Evolutionary conservation across 2,888 invertebrate species (phyloP).

Genomic region (Pinctada fucata): DNA sequence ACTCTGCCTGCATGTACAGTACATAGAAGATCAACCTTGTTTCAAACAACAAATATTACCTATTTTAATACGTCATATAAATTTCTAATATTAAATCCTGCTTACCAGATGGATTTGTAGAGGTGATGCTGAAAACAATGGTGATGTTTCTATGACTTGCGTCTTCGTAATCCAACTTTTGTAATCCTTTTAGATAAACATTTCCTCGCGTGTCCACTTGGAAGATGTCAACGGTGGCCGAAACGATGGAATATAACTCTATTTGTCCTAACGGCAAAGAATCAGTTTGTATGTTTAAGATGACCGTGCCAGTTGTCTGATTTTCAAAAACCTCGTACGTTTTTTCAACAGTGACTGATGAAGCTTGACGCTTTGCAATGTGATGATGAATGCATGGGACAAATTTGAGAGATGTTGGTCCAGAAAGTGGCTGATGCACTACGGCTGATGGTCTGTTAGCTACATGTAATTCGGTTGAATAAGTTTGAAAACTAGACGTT

Average conservation of each 20-base stretch:
- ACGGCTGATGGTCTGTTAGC: slow-evolving; percentile 41
- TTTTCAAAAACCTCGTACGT: slow-evolving; percentile 53
- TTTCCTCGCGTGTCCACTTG: slow-evolving; percentile 55
- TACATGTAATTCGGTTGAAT: slow-evolving; percentile 42
- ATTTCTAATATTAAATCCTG: too few species aligned
- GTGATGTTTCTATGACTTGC: slow-evolving; percentile 78
- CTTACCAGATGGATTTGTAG: slow-evolving; percentile 53
- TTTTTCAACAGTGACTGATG: slow-evolving; percentile 41
- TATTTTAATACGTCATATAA: too few species aligned
- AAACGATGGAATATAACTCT: slow-evolving; percentile 48
- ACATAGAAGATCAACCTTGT: too few species aligned
- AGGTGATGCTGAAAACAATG: slow-evolving; percentile 61
- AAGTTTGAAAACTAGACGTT: slow-evolving; percentile 27
- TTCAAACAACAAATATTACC: too few species aligned
- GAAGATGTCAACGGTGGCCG: slow-evolving; percentile 44
- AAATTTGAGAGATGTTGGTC: slow-evolving; percentile 44
- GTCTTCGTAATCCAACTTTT: slow-evolving; percentile 83
- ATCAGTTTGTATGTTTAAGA: slow-evolving; percentile 51
- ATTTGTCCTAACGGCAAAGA: slow-evolving; percentile 40
- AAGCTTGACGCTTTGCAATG: slow-evolving; percentile 48
- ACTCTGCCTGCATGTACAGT: too few species aligned
- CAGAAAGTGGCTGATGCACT: slow-evolving; percentile 39
- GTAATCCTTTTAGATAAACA: slow-evolving; percentile 51
- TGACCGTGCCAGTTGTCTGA: slow-evolving; percentile 41
- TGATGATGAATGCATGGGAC: slow-evolving; percentile 41